Base-by-base conservation (phyloP, 37 sponge, comb jelly and placozoan species). In the Spongia lamella region DNA sequence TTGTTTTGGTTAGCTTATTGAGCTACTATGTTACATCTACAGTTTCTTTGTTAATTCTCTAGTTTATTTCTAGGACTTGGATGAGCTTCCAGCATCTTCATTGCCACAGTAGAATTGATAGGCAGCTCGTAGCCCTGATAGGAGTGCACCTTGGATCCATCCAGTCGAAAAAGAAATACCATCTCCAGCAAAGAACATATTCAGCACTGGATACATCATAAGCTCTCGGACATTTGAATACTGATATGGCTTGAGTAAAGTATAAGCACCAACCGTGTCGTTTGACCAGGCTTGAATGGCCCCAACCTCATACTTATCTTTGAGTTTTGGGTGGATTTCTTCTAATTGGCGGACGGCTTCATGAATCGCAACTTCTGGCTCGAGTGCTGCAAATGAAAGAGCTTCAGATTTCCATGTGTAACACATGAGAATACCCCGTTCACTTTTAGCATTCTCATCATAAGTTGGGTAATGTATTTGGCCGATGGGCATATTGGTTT, bases 81-180 rank as follows among this genome's bases (percentile, higher is more conserved):
- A n/a, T n/a, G n/a, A n/a, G n/a, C 32, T 15, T 53, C 47, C 61
- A 24, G 67, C 21, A 14, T 26, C 38, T 52, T 87, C 88, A 53
- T 81, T 87, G 5, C 62, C 37, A 47, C 53, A 63, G 60, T 80
- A 81, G 35, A 87, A 81, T 66, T 87, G 82, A 58, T 81, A 87
- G 22, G 88, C 83, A 22, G 88, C 83, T 24, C 88, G 38, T 22
- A 88, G 35, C 4, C 79, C 78, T 72, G 83, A 83, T 61, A 78
- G 78, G 14, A 88, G 67, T 14, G 88, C 88, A 38, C 88, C 88
- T 55, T 88, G 88, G 32, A 88, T 88, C 88, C 88, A 88, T 0
- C 88, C 88, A 57, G 22, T 35, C 36, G 61, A 39, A 39, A 58
- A 78, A 15, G 88, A 88, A 21, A 88, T 77, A 13, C 68, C 83